Base-by-base conservation (phyloP, 2,113 vertebrate genomes). In the Tupaia chinensis region DNA sequence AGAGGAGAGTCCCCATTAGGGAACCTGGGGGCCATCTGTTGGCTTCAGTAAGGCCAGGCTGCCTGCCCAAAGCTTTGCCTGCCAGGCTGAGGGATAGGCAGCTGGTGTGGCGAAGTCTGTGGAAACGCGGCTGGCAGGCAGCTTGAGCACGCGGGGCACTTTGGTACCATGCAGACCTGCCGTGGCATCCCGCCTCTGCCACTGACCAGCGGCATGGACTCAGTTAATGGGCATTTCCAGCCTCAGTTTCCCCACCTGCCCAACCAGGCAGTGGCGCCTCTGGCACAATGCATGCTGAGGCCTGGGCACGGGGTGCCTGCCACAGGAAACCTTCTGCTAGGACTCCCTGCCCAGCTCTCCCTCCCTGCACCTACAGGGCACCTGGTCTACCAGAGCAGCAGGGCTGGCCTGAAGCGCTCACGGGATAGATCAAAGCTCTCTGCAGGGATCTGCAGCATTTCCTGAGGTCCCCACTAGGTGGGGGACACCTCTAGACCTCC, bases 51-150 rank as follows among this genome's bases (percentile, higher is more conserved):
- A 1, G 1, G 22, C 83, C 29, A 19, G 70, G 70, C 44, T 23
- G 17, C 0, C 5, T 9, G 56, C 7, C 29, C 56, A 79, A 16
- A 89, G 29, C 65, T 86, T 74, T 58, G 25, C 17, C 4, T 4
- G 1, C 56, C 20, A 23, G 93, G n/a, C 44, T 0, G 1, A 60
- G 32, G 77, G n/a, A 6, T 53, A 5, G 11, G 16, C 23, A n/a
- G 29, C 60, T 0, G 0, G 10, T 9, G 34, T 3, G 23, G 77
- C 13, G 1, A 9, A 19, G 25, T 2, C 4, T 1, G 1, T 5
- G 23, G 86, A 61, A 22, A 23, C 14, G 19, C 25, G 0, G 16
- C 32, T 13, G 44, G 56, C 19, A 20, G 4, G 60, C 54, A 81
- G 19, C 29, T 8, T 34, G 27, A 32, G 72, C 32, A 32, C 19